Conservation (phyloP, 2,888 invertebrate species). For the Agonopterix arenella region DNA sequence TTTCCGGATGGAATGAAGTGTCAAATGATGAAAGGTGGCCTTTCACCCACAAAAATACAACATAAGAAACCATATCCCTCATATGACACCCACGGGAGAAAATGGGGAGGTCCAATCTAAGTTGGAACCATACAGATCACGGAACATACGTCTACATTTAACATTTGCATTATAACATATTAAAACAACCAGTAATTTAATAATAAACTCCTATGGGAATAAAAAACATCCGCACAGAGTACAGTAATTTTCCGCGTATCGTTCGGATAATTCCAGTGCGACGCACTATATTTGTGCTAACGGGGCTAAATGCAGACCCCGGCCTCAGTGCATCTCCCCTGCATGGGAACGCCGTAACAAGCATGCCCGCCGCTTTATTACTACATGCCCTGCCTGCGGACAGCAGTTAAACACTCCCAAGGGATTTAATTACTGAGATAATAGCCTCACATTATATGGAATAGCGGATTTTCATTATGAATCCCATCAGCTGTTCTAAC, state of each 20-base stretch:
- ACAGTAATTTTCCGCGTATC: slow-evolving; percentile 60
- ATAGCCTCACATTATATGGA: slow-evolving; percentile 27
- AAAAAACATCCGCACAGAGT: slow-evolving; percentile 36
- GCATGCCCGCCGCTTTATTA: slow-evolving; percentile 24
- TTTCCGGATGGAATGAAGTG: no score
- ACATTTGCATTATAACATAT: no score
- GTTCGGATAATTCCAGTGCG: slow-evolving; percentile 49
- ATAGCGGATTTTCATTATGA: slow-evolving; percentile 25
- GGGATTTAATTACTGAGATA: slow-evolving; percentile 51
- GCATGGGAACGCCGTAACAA: slow-evolving; percentile 16
- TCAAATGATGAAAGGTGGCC: no score
- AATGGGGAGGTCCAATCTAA: no score
- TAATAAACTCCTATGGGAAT: slow-evolving; percentile 35
- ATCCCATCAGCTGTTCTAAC: slow-evolving; percentile 22
- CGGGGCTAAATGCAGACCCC: slow-evolving; percentile 46
- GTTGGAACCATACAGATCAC: no score
- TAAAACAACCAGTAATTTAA: slow-evolving; percentile 2
- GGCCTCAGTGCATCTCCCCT: background rate
- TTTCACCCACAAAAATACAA: no score
- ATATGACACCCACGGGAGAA: no score
- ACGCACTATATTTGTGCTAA: slow-evolving; percentile 61
- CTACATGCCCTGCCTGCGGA: slow-evolving; percentile 25
- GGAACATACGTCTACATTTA: no score
- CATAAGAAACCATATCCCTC: no score
- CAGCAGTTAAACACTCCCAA: slow-evolving; percentile 37